Conservation (phyloP, 2,113 vertebrate genomes). For the Mormyrus iriodes region DNA sequence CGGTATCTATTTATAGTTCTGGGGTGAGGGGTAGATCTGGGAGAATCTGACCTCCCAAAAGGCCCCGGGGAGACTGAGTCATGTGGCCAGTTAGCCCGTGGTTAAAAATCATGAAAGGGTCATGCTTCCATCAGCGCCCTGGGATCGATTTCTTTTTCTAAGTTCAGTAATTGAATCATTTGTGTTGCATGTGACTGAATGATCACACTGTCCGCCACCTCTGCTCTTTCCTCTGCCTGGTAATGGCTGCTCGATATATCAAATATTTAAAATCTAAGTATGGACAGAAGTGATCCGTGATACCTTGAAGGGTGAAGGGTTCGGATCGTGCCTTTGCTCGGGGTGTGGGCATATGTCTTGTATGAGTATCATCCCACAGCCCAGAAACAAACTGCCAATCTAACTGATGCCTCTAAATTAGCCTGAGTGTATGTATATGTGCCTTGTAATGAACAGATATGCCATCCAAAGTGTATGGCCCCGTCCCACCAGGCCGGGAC, state of each 20-base stretch:
- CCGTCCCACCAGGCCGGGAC: background rate
- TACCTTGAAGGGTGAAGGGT: background rate
- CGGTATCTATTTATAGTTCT: background rate
- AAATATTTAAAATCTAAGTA: background rate
- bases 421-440: no score
- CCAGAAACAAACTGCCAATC: background rate
- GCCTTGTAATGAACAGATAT: background rate
- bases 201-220: background rate
- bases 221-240: background rate
- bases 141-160: background rate
- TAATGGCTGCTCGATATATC: background rate
- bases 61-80: background rate
- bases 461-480: background rate
- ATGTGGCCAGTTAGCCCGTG: background rate
- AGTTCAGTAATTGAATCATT: background rate
- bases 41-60: background rate
- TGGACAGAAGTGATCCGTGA: background rate
- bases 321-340: background rate
- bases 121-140: background rate
- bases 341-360: background rate
- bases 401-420: background rate
- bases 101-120: background rate
- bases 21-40: background rate
- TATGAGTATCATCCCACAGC: background rate
- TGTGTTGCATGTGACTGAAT: background rate